Evolutionary conservation across 2,797 vertebrate genomes (phyloP).

Genomic region (Heterohyrax brucei): DNA sequence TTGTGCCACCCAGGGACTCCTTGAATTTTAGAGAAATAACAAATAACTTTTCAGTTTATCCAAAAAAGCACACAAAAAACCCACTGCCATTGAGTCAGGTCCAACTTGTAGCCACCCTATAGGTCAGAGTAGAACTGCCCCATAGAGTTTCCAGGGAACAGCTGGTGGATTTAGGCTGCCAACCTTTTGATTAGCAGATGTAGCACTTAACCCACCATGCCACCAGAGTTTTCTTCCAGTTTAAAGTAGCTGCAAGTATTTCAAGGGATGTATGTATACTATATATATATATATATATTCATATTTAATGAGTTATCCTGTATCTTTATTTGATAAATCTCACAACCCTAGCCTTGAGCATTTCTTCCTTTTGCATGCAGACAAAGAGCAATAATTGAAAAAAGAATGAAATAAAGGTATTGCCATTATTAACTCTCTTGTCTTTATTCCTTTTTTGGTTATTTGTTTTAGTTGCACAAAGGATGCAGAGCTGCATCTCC

Average conservation of each 20-base stretch:
- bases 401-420: neutral
- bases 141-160: too few relatives aligned
- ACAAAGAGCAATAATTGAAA: constrained; percentile 20
- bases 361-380: constrained; percentile 36
- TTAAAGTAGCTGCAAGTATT: neutral
- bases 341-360: neutral
- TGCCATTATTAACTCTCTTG: neutral
- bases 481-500: neutral
- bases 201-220: too few relatives aligned
- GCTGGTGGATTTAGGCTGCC: too few relatives aligned
- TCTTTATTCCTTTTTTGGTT: neutral
- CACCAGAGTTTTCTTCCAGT: neutral
- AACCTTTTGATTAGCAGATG: too few relatives aligned
- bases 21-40: constrained; percentile 12
- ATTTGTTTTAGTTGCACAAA: neutral
- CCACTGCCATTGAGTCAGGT: too few relatives aligned
- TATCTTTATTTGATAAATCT: constrained; percentile 41
- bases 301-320: neutral
- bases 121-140: too few relatives aligned
- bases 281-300: constrained; percentile 35
- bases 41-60: neutral
- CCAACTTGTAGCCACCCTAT: too few relatives aligned
- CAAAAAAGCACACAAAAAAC: too few relatives aligned
- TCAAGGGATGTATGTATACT: neutral
- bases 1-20: neutral